A percentile compares a stretch with the other conserved stretches of the same genome.
Evolutionary conservation across 2,113 vertebrate species (phyloP).

Genomic region (Sinocyclocheilus anshuiensis): DNA sequence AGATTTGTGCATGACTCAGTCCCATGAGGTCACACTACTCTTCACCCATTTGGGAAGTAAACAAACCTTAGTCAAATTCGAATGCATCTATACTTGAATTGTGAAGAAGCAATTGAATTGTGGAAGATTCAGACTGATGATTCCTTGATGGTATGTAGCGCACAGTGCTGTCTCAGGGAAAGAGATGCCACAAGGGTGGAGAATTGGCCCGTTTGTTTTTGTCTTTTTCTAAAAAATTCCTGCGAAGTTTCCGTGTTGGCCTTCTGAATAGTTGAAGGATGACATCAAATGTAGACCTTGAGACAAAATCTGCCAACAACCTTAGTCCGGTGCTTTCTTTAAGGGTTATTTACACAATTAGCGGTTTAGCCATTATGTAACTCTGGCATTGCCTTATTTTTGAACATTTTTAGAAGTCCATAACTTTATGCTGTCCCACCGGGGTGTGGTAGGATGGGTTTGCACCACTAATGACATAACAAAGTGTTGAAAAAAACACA

Average conservation of each 20-base stretch:
- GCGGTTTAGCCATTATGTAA: neutral
- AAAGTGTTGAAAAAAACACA: neutral
- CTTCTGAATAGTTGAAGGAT: conserved; percentile 9
- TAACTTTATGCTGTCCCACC: neutral
- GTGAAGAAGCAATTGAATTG: neutral
- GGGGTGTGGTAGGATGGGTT: neutral
- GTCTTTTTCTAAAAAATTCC: neutral
- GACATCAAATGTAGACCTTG: conserved; percentile 17
- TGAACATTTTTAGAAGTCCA: neutral
- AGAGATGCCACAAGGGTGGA: conserved; percentile 7
- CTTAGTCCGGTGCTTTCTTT: neutral
- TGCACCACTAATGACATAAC: conserved; percentile 20
- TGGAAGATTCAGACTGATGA: neutral
- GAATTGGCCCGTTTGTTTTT: conserved; percentile 17
- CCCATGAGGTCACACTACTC: conserved; percentile 6
- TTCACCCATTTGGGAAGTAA: conserved; percentile 8
- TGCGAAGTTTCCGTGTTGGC: neutral
- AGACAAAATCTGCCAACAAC: neutral
- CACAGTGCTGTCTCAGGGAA: neutral
- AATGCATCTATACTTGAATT: neutral
- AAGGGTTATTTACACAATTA: neutral
- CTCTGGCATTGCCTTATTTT: neutral
- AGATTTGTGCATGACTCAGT: conserved; percentile 35
- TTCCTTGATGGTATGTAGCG: neutral
- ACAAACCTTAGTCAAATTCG: conserved; percentile 22